Percentiles rank a stretch among this genome's conserved stretches.
Evolutionary conservation across 64 coral and sea anemone genomes (phyloP).

Genomic region (Porites australiensis): DNA sequence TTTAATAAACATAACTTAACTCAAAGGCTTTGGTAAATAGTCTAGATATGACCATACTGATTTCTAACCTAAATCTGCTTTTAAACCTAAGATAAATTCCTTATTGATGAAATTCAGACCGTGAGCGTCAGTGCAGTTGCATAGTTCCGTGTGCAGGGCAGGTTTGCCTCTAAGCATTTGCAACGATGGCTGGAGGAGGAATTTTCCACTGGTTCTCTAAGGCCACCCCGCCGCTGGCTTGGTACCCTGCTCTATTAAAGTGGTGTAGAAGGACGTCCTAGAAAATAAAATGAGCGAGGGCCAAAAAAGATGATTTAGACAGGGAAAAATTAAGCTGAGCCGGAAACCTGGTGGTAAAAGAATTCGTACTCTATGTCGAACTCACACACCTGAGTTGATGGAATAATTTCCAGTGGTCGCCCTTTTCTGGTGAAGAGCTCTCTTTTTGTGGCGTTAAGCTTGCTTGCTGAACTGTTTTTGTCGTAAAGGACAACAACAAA

Average conservation of each 20-base stretch:
- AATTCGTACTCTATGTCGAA: no score
- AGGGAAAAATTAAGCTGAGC: no score
- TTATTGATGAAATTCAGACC: constrained; percentile 8
- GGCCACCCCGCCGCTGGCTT: constrained; percentile 5
- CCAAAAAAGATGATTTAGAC: no score
- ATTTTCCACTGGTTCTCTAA: neutral
- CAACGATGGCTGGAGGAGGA: constrained; percentile 8
- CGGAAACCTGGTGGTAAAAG: no score
- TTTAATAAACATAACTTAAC: neutral
- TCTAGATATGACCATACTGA: neutral
- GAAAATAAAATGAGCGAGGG: neutral
- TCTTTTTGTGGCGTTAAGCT: neutral
- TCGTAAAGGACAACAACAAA: neutral
- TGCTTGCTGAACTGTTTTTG: neutral
- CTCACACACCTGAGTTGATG: no score
- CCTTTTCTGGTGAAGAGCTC: neutral
- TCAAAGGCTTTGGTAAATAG: neutral
- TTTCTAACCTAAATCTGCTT: neutral
- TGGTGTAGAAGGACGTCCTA: constrained; percentile 21
- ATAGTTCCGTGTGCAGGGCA: constrained; percentile 45
- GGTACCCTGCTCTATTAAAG: constrained; percentile 36
- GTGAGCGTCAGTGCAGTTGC: constrained; percentile 29
- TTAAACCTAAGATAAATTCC: neutral
- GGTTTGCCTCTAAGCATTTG: constrained; percentile 36
- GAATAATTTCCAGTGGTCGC: neutral